Base-by-base conservation (phyloP, 92 coral and sea anemone genomes). In the Umimayanthus kanabou region DNA sequence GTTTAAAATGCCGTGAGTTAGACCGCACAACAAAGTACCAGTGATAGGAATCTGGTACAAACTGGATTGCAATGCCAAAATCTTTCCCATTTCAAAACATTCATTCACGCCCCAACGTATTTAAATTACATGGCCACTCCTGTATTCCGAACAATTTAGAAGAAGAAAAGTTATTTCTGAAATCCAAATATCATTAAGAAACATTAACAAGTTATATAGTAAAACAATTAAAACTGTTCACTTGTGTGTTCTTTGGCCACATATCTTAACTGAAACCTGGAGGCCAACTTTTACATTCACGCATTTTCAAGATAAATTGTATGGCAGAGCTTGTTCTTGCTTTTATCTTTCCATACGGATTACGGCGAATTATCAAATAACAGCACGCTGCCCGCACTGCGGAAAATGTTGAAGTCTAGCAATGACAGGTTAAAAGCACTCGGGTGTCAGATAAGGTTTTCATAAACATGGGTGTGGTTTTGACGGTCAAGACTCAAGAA, bases 311-410 rank as follows among this genome's bases (percentile, higher is more conserved):
- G 33, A n/a, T 6, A 73, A 13, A 33, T 10, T 64, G 28, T 40
- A 18, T 25, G 9, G 71, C 73, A 33, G 84, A 6, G 69, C 5
- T 61, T 58, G 66, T 9, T 7, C 76, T 55, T 83, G 87, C 16
- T 69, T 67, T 83, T 47, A 55, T 83, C 87, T 83, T 26, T 83
- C 77, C 67, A 18, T 23, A 47, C 66, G 26, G 87, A 83, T 83
- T 83, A 83, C 40, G 49, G 64, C 26, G 39, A 82, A 43, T 82
- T 69, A 82, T 43, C 23, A 53, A 82, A 13, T 22, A 43, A 65
- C 8, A 25, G 20, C 57, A 15, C 39, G 45, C n/a, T 40, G 50
- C 25, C 26, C 33, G 30, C 58, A 9, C 75, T 14, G 20, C 45
- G 42, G 73, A 80, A 33, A 82, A 42, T 0, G 58, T 39, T 43